A percentile compares a stretch with the other conserved stretches of the same genome.
Evolutionary conservation across 2,797 vertebrate genomes (phyloP).

Genomic region (Crax fasciolata): DNA sequence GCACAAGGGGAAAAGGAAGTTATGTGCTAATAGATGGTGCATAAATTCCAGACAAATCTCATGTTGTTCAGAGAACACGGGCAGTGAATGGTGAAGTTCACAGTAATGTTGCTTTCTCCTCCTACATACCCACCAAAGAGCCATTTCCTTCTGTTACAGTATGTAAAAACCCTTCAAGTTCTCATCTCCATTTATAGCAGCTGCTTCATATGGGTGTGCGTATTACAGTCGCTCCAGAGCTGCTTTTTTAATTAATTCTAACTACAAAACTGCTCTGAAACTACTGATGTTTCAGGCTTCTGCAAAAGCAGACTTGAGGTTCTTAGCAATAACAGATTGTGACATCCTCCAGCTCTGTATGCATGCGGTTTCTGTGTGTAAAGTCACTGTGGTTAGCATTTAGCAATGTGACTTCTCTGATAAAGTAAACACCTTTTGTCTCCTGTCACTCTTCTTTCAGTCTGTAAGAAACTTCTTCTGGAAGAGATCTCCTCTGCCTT

Average conservation of each 20-base stretch:
- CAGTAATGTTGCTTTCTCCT: not conserved
- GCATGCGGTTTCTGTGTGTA: constrained; percentile 53
- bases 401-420: constrained; percentile 57
- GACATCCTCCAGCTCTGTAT: constrained; percentile 59
- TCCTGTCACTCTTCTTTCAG: constrained; percentile 28
- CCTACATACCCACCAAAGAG: not conserved
- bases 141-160: not conserved
- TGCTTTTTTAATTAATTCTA: not conserved
- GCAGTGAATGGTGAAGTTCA: not conserved
- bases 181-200: not conserved
- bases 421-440: constrained; percentile 63
- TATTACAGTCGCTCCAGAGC: not conserved
- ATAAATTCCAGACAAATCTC: constrained; percentile 13
- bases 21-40: not conserved
- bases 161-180: not conserved
- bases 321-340: constrained; percentile 49
- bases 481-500: not conserved
- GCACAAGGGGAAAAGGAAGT: not conserved
- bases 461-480: not conserved
- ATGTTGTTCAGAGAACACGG: not conserved
- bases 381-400: constrained; percentile 64
- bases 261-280: constrained; percentile 6
- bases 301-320: constrained; percentile 44
- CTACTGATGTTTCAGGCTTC: constrained; percentile 18
- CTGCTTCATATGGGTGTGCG: not conserved